These are phyloP conservation scores for Drosophila anomalata DNA, from an alignment of 2,888 invertebrate species.

Conservation along the genomic window DNA sequence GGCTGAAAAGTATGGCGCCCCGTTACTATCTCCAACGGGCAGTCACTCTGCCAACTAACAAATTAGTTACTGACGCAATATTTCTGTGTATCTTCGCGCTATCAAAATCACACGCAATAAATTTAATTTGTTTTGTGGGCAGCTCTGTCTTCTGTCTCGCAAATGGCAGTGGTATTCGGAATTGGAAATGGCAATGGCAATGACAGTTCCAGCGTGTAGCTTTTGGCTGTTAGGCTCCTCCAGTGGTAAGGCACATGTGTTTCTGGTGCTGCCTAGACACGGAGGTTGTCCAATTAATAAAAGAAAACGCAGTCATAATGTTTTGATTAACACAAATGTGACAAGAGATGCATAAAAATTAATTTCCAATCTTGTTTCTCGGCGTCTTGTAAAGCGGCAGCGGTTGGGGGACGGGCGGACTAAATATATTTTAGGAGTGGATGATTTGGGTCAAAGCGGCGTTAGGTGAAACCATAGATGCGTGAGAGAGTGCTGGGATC, in stretches of 20 bases:
- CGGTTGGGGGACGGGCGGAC: background rate
- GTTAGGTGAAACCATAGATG: slow-evolving; percentile 63
- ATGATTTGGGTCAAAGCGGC: slow-evolving; percentile 63
- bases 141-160: slow-evolving; percentile 5
- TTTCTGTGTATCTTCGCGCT: slow-evolving; percentile 66
- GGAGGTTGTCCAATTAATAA: slow-evolving; percentile 71
- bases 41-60: slow-evolving; percentile 50
- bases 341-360: slow-evolving; percentile 73
- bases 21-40: slow-evolving; percentile 36
- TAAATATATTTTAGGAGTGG: slow-evolving; percentile 30
- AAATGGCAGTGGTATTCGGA: background rate
- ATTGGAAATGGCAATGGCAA: slow-evolving; percentile 16
- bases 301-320: slow-evolving; percentile 76
- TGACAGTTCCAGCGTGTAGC: slow-evolving; percentile 36
- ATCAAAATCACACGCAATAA: slow-evolving; percentile 78
- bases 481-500: slow-evolving; percentile 56
- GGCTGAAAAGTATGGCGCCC: slow-evolving; percentile 28
- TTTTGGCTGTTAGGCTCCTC: background rate
- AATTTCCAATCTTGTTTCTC: slow-evolving; percentile 65
- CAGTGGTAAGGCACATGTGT: slow-evolving; percentile 20
- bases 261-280: slow-evolving; percentile 13
- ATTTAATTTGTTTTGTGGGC: slow-evolving; percentile 62
- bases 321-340: slow-evolving; percentile 77
- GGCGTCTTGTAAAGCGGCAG: slow-evolving; percentile 10
- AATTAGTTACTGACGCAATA: slow-evolving; percentile 78